Percentiles rank a stretch among this genome's conserved stretches.
Conservation (phyloP, 92 coral and sea anemone species). For the Porites evermanni region DNA sequence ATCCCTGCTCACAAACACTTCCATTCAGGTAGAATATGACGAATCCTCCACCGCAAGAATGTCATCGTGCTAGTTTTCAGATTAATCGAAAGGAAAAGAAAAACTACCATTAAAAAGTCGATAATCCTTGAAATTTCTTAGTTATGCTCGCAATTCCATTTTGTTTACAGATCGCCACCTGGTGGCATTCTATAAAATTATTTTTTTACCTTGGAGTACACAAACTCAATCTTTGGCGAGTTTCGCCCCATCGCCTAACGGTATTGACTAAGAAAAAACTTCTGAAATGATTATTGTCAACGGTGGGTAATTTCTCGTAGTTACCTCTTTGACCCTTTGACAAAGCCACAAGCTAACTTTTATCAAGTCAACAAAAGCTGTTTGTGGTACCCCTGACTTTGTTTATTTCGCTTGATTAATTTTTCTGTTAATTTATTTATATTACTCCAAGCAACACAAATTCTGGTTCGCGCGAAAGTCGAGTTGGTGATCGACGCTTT, state of each 20-base stretch:
- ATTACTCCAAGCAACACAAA: background rate
- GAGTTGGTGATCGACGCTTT: background rate
- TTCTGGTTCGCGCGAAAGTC: slow-evolving; percentile 18
- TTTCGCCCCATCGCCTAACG: background rate
- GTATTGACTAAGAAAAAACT: background rate
- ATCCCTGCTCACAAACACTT: background rate
- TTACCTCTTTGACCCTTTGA: slow-evolving; percentile 1
- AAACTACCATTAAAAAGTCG: background rate
- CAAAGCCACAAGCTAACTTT: slow-evolving; percentile 31
- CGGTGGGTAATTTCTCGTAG: background rate
- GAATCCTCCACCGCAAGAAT: background rate
- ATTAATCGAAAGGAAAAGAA: background rate
- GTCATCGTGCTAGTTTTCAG: background rate
- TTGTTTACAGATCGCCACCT: background rate
- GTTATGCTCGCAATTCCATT: background rate
- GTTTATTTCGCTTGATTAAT: slow-evolving; percentile 44
- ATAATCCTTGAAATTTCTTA: background rate
- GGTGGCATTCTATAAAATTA: slow-evolving; percentile 7
- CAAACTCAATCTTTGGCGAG: background rate
- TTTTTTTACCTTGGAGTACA: background rate
- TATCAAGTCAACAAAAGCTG: slow-evolving; percentile 17
- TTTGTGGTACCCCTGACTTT: slow-evolving; percentile 23
- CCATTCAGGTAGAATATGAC: background rate
- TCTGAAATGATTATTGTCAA: background rate
- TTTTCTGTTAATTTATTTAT: slow-evolving; percentile 46